Evolutionary conservation across 2,797 vertebrate genomes (phyloP).

Genomic region (Nyctalus aviator): DNA sequence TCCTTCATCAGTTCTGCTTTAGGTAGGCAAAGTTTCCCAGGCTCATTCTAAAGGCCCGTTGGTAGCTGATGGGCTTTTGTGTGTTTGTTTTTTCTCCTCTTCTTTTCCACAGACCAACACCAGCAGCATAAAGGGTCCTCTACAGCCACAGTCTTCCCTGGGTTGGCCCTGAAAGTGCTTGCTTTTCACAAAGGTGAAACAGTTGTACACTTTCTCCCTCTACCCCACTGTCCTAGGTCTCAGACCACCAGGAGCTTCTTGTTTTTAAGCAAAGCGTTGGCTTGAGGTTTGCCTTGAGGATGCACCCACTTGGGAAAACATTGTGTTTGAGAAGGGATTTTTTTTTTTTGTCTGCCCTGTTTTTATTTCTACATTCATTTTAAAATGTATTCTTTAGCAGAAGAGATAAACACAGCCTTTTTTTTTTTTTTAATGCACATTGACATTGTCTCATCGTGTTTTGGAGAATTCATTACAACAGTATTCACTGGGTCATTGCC

Average conservation of each 20-base stretch:
- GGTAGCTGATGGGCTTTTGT: neutral
- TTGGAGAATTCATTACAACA: neutral
- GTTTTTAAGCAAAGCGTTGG: neutral
- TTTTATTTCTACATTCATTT: neutral
- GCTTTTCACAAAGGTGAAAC: neutral
- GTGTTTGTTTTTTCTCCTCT: neutral
- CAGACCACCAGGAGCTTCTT: neutral
- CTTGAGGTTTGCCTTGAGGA: neutral
- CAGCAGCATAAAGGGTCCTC: neutral
- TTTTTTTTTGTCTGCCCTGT: neutral
- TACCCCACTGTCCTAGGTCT: neutral
- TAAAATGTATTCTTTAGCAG: neutral
- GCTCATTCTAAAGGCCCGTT: neutral
- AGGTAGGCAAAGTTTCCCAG: neutral
- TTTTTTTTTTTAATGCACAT: neutral
- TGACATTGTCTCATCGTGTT: neutral
- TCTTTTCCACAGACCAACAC: neutral
- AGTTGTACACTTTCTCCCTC: accelerated
- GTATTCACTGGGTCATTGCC: too few species aligned
- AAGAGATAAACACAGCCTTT: neutral
- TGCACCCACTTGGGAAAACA: too few species aligned
- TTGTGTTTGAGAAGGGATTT: neutral
- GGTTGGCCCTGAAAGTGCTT: neutral
- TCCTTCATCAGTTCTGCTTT: neutral
- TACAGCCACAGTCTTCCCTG: accelerated